A percentile compares a stretch with the other conserved stretches of the same genome.
Conservation (phyloP, 2,888 invertebrate genomes). For the Tenthredo distinguenda region DNA sequence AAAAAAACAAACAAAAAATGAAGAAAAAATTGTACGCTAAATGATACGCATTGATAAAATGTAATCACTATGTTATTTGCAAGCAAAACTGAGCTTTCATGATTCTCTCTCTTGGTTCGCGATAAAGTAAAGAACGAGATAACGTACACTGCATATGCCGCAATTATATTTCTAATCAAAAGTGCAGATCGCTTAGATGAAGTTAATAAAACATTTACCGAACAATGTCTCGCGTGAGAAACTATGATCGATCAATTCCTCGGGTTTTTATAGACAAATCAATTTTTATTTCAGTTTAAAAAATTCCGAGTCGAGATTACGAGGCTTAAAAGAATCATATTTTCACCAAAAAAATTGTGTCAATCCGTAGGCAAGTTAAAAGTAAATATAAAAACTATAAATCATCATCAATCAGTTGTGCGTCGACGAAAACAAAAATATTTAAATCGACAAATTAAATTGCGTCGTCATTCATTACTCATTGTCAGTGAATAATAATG, state of each 20-base stretch:
- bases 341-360: not conserved
- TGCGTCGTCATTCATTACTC: not conserved
- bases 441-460: not conserved
- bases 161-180: not conserved
- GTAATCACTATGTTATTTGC: not conserved
- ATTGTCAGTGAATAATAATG: not conserved
- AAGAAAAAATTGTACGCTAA: not conserved
- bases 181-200: not conserved
- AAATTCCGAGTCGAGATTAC: not conserved
- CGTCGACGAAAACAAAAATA: not conserved
- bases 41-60: constrained; percentile 24
- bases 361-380: not conserved
- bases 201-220: not conserved
- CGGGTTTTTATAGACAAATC: not conserved
- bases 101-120: not conserved
- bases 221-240: not conserved
- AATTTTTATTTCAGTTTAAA: not conserved
- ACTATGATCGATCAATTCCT: not conserved
- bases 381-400: not conserved
- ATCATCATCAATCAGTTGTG: not conserved
- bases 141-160: not conserved
- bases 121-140: not conserved
- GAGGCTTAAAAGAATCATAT: not conserved
- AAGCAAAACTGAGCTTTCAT: not conserved
- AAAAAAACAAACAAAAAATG: not conserved